Evolutionary conservation across 2,113 vertebrate species (phyloP).

Genomic region (Ciconia maguari): DNA sequence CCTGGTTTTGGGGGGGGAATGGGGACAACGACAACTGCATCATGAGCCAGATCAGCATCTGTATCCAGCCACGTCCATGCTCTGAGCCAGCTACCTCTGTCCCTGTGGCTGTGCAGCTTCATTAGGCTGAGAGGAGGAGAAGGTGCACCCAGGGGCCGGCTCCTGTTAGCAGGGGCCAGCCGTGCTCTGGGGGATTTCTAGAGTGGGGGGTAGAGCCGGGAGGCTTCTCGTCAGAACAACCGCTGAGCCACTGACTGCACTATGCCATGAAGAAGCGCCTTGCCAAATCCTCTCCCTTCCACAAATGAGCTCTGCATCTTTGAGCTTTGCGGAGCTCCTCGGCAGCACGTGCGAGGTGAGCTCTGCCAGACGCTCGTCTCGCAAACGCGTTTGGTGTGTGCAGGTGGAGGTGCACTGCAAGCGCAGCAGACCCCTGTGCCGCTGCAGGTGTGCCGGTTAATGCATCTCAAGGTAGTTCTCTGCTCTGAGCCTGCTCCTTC

Average conservation of each 20-base stretch:
- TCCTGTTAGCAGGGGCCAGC: background rate
- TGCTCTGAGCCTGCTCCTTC: background rate
- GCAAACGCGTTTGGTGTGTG: accelerated
- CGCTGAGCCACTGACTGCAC: background rate
- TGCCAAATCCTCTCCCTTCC: background rate
- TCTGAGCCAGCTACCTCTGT: background rate
- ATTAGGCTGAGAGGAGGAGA: background rate
- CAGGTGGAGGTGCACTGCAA: background rate
- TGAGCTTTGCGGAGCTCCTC: background rate
- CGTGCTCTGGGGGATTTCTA: too few species aligned
- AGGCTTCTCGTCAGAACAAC: background rate
- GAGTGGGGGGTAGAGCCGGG: background rate
- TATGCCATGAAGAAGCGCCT: accelerated
- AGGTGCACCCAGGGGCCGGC: too few species aligned
- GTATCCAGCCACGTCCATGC: too few species aligned
- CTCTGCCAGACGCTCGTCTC: background rate
- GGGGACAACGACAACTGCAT: too few species aligned
- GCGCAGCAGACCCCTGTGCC: background rate
- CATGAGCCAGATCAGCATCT: background rate
- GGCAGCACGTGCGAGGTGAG: too few species aligned
- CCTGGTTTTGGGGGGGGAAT: too few species aligned
- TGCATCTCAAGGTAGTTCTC: too few species aligned
- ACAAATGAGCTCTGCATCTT: background rate
- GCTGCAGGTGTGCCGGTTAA: background rate
- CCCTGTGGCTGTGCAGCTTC: background rate